A percentile compares a stretch with the other conserved stretches of the same genome.
phyloP scores from a whole-genome alignment of 2,888 invertebrate genomes.

The Andricus quercusramuli region DNA sequence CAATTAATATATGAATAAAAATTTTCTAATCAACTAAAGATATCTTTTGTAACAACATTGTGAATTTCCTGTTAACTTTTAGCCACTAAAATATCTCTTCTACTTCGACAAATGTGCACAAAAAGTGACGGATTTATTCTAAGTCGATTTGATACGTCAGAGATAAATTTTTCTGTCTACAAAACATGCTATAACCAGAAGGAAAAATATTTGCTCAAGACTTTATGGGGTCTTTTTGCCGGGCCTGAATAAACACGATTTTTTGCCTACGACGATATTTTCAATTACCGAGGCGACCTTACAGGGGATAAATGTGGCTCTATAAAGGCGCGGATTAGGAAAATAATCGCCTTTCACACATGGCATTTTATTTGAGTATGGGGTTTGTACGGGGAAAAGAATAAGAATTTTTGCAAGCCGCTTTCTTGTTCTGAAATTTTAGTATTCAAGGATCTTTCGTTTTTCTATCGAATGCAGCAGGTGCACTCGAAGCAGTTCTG shows the following conservation, averaged over 20 bases:
- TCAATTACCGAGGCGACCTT: neutral
- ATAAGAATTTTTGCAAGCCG: neutral
- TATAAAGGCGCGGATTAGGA: neutral
- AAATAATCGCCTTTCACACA: neutral
- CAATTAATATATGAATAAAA: too few species aligned
- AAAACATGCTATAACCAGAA: constrained; percentile 3
- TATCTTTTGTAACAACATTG: neutral
- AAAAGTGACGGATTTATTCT: neutral
- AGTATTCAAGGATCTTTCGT: neutral
- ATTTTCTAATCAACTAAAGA: too few species aligned
- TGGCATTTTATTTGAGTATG: neutral
- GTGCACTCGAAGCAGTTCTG: constrained; percentile 17
- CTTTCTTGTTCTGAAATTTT: neutral
- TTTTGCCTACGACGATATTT: neutral
- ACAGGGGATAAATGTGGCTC: neutral
- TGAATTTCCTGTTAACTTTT: neutral
- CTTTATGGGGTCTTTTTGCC: neutral
- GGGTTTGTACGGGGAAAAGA: neutral
- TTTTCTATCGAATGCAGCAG: constrained; percentile 22
- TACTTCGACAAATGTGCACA: neutral
- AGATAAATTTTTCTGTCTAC: constrained; percentile 16
- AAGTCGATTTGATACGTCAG: neutral
- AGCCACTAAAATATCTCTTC: neutral
- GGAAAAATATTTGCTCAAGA: constrained; percentile 13
- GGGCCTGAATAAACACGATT: constrained; percentile 11